Conservation (phyloP, 2,113 vertebrate species). For the Halichoerus grypus region DNA sequence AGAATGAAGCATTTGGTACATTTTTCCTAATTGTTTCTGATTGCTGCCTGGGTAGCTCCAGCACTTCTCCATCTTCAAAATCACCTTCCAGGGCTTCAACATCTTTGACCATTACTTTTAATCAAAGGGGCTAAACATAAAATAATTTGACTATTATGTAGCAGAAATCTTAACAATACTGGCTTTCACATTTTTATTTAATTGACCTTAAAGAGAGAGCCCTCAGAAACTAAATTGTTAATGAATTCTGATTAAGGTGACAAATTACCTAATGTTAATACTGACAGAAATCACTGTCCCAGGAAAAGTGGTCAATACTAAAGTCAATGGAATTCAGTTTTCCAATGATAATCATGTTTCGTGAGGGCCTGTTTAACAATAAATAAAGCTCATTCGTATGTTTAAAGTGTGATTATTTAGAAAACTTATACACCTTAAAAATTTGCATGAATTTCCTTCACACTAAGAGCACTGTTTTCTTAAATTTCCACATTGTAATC, state of each 20-base stretch:
- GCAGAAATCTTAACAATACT: constrained; percentile 79
- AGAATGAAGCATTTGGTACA: constrained; percentile 88
- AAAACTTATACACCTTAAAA: neutral
- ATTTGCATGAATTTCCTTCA: constrained; percentile 73
- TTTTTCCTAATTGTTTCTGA: constrained; percentile 92
- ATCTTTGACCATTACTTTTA: constrained; percentile 85
- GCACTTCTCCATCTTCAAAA: constrained; percentile 86
- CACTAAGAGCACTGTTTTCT: constrained; percentile 27
- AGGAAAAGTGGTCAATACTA: constrained; percentile 73
- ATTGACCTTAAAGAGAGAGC: constrained; percentile 83
- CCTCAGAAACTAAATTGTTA: constrained; percentile 75
- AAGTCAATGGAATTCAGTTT: constrained; percentile 31
- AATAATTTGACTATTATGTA: constrained; percentile 82
- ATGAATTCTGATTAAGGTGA: constrained; percentile 83
- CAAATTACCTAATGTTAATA: constrained; percentile 79
- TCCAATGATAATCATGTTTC: constrained; percentile 55
- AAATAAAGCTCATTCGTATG: neutral
- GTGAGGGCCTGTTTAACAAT: constrained; percentile 69
- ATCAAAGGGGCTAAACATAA: constrained; percentile 85
- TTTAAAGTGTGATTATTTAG: constrained; percentile 47
- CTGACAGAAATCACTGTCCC: constrained; percentile 63
- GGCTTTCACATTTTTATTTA: constrained; percentile 86
- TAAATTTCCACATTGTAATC: constrained; percentile 38
- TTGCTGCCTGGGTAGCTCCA: constrained; percentile 88
- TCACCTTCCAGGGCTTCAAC: constrained; percentile 86